Evolutionary conservation across 2,113 vertebrate genomes (phyloP).

Genomic region (Chroicocephalus ridibundus): DNA sequence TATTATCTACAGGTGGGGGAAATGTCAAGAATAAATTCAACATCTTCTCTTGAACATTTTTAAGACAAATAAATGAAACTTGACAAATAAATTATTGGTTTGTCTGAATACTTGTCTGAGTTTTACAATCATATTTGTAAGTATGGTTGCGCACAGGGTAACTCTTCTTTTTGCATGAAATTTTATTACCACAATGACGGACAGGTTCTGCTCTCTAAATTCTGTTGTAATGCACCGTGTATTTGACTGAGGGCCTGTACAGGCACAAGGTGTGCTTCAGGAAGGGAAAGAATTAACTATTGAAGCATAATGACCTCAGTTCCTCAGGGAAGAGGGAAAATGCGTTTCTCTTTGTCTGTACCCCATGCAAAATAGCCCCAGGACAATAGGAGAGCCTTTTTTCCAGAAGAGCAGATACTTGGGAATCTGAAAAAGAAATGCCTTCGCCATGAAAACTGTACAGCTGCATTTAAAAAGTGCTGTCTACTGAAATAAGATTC

Average conservation of each 20-base stretch:
- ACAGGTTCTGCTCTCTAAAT: neutral
- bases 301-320: neutral
- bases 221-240: neutral
- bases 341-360: neutral
- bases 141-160: neutral
- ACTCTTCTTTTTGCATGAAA: neutral
- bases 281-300: neutral
- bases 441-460: neutral
- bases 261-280: neutral
- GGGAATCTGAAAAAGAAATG: neutral
- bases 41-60: neutral
- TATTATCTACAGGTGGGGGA: neutral
- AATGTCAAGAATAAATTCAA: constrained; percentile 1
- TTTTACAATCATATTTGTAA: neutral
- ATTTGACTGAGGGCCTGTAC: neutral
- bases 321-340: neutral
- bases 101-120: neutral
- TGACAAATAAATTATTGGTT: neutral
- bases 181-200: neutral
- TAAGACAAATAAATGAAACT: neutral
- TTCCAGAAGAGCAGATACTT: neutral
- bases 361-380: neutral
- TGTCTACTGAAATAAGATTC: neutral
- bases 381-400: neutral
- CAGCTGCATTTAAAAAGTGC: neutral